A percentile compares a stretch with the other conserved stretches of the same genome.
phyloP scores from a whole-genome alignment of 2,113 vertebrate species.

The Pelusios castaneus region DNA sequence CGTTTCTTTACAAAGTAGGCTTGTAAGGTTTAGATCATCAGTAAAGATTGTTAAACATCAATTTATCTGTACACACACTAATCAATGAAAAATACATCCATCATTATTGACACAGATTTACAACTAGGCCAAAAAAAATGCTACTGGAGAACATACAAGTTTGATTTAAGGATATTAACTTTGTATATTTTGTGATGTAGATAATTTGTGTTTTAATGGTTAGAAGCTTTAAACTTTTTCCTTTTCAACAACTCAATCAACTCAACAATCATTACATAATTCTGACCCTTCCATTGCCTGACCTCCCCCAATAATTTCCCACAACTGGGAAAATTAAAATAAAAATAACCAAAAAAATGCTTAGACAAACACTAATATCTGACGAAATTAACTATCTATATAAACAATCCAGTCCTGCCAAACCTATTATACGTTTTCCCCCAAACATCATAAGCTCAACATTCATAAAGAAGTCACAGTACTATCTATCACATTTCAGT shows the following conservation, averaged over 20 bases:
- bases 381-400: neutral
- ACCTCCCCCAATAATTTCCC: neutral
- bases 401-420: neutral
- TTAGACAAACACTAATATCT: neutral
- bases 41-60: neutral
- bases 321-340: neutral
- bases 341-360: neutral
- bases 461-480: neutral
- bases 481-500: neutral
- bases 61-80: neutral
- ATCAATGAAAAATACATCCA: neutral
- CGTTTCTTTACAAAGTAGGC: neutral
- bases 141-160: neutral
- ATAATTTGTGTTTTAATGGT: neutral
- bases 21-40: neutral
- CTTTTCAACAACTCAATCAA: neutral
- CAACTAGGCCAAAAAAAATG: neutral
- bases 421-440: neutral
- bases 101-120: neutral
- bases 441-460: neutral
- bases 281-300: neutral
- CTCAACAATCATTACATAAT: neutral
- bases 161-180: neutral
- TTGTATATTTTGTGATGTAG: neutral
- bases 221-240: neutral